Evolutionary conservation across 2,113 vertebrate genomes (phyloP), one percentile per base, ranked within the genome.

Genomic region (Brachionichthys hirsutus): DNA sequence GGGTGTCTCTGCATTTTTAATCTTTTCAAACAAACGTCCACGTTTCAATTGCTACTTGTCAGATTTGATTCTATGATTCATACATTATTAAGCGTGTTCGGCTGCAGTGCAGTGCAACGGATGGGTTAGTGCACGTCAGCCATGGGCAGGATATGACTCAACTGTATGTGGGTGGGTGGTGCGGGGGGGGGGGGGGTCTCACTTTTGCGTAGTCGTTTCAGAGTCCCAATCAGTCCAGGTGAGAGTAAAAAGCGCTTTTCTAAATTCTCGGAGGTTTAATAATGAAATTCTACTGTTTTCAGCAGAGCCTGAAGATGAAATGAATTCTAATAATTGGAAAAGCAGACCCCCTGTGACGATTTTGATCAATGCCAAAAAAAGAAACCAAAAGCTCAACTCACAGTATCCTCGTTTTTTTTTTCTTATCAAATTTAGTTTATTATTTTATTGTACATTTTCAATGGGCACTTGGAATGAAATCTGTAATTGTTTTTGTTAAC

Each of bases 61-160:
- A 86, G 84, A 80, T 90, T 88, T 86, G 80, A 82, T 91, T 87
- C 78, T 83, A 80, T 77, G 72, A 83, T 76, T 89, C 85, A 89
- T 89, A 75, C 65, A 87, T 89, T 82, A 87, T 89, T 89, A 79
- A 90, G 24, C 15, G 54, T 70, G 85, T 80, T 75, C 62, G 75
- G 73, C 69, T 81, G 63, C 70, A 69, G 70, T 61, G 70, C 67
- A 67, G 60, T 41, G 67, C 54, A 47, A 54, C 34, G 71, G 74
- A 61, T 78, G 62, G 74, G 81, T 83, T 71, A 52, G 70, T 69
- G 75, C 67, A 62, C 75, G 75, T 69, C 62, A 19, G 24, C 75
- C 67, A 58, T 9, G 41, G 67, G 54, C 35, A 35, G 62, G 54
- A 49, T 2, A 19, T 48, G 48, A 47, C 19, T 66, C 34, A 9